A percentile compares a stretch with the other conserved stretches of the same genome.
These are phyloP conservation scores for Sorex araneus DNA, from an alignment of 2,113 vertebrate species.

Conservation along the genomic window DNA sequence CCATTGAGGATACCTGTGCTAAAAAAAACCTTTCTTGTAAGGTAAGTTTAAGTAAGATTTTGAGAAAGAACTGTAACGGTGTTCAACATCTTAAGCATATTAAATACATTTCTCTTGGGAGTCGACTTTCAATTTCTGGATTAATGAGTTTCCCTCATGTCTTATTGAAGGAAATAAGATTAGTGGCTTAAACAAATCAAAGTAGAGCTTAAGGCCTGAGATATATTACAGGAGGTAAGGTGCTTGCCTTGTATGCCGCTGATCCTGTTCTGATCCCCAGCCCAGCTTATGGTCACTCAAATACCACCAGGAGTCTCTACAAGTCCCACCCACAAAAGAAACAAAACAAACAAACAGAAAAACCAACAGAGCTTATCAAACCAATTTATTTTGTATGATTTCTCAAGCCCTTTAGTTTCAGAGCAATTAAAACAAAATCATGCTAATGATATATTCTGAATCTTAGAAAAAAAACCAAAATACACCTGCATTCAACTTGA, in stretches of 20 bases:
- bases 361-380: constrained; percentile 50
- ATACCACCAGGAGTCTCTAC: no score
- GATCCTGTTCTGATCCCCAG: no score
- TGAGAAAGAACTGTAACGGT: constrained; percentile 52
- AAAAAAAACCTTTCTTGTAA: constrained; percentile 42
- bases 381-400: background rate
- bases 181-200: constrained; percentile 67
- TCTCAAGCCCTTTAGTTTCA: constrained; percentile 49
- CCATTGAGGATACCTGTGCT: background rate
- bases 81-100: constrained; percentile 65
- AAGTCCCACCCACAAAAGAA: no score
- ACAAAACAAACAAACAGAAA: no score
- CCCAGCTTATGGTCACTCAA: no score
- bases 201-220: background rate
- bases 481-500: background rate
- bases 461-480: constrained; percentile 43
- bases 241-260: no score
- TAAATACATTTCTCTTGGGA: constrained; percentile 68
- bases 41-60: constrained; percentile 64
- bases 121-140: constrained; percentile 62
- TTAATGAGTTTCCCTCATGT: constrained; percentile 68
- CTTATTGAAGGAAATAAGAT: constrained; percentile 74
- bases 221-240: no score
- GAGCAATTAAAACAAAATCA: constrained; percentile 53
- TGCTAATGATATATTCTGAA: constrained; percentile 22